Conservation (phyloP, 2,113 vertebrate genomes). For the Monopterus albus region DNA sequence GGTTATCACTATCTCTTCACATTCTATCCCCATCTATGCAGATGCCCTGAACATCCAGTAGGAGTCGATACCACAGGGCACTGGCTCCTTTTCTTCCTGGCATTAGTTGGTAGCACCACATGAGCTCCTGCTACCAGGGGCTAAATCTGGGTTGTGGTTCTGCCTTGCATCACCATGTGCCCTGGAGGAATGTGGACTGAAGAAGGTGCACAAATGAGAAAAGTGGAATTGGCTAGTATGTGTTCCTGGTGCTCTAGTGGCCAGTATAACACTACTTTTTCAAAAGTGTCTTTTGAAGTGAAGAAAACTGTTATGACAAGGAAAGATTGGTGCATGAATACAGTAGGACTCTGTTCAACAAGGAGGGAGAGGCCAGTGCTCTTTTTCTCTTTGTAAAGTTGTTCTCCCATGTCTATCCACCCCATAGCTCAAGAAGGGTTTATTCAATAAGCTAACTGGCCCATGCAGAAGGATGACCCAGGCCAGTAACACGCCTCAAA, state of each 20-base stretch:
- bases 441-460: conserved; percentile 50
- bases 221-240: background rate
- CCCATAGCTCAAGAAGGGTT: conserved; percentile 29
- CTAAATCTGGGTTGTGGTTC: background rate
- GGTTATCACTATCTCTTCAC: background rate
- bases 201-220: background rate
- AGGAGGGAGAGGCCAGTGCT: conserved; percentile 19
- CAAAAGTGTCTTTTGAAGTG: background rate
- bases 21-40: background rate
- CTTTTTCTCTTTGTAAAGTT: conserved; percentile 37
- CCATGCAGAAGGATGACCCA: conserved; percentile 31
- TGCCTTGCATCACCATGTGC: background rate
- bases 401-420: conserved; percentile 34
- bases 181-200: conserved; percentile 4
- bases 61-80: background rate
- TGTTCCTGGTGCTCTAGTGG: background rate
- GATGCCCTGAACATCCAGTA: background rate
- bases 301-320: conserved; percentile 21
- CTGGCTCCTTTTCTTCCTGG: background rate
- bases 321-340: conserved; percentile 11
- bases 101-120: conserved; percentile 9
- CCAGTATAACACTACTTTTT: background rate
- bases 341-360: conserved; percentile 31
- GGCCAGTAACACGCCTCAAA: conserved; percentile 52
- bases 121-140: background rate